These are phyloP conservation scores for Euglossa dilemma DNA, from an alignment of 1,140 invertebrate genomes.

Conservation along the genomic window DNA sequence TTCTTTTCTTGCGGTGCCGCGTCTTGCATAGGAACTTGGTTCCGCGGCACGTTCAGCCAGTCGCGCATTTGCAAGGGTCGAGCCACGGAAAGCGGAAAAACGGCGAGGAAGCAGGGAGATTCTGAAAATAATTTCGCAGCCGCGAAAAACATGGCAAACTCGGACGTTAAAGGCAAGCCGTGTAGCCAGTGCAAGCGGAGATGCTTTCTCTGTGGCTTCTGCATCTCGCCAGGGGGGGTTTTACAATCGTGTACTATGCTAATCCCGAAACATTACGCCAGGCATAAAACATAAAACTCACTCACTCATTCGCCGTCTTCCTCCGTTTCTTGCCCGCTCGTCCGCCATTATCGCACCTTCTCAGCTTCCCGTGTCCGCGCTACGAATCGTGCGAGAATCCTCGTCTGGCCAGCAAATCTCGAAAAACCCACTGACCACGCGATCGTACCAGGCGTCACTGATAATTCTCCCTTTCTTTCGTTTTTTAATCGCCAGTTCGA, in stretches of 20 bases:
- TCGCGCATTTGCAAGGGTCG: neutral
- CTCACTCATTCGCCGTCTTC: conserved; percentile 66
- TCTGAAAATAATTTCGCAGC: conserved; percentile 62
- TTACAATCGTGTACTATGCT: conserved; percentile 78
- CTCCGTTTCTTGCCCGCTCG: conserved; percentile 41
- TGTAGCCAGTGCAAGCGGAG: conserved; percentile 50
- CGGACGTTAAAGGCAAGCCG: conserved; percentile 58
- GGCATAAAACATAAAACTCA: conserved; percentile 78
- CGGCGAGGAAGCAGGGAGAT: conserved; percentile 43
- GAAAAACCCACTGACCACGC: conserved; percentile 10
- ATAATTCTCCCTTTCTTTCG: neutral
- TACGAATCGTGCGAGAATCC: conserved; percentile 70
- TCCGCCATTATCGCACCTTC: conserved; percentile 45
- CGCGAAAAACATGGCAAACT: conserved; percentile 58
- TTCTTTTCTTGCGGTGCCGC: neutral
- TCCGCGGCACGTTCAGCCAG: neutral
- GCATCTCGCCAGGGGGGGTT: conserved; percentile 65
- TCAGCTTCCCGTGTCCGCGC: conserved; percentile 60
- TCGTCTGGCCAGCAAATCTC: conserved; percentile 70
- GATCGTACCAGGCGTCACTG: neutral
- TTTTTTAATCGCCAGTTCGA: too few relatives aligned
- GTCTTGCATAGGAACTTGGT: conserved; percentile 29
- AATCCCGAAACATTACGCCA: conserved; percentile 75
- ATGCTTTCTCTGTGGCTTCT: conserved; percentile 67
- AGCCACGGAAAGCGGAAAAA: conserved; percentile 31